A percentile compares a stretch with the other conserved stretches of the same genome.
phyloP scores from a whole-genome alignment of 2,113 vertebrate genomes.

The Anolis carolinensis region DNA sequence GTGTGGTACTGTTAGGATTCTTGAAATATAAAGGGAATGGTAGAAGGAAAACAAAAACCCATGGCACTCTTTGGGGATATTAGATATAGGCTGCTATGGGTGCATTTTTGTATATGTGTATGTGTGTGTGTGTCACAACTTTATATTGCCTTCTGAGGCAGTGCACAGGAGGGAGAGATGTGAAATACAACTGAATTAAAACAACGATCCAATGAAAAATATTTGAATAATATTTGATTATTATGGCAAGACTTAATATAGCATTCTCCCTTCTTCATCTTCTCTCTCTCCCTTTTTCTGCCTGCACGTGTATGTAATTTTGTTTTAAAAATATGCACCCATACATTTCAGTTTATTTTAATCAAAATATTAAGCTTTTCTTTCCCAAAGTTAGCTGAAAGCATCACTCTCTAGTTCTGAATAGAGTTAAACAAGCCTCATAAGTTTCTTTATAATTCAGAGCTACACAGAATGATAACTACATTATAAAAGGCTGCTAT shows the following conservation, averaged over 20 bases:
- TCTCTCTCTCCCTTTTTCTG: not conserved
- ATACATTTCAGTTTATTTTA: not conserved
- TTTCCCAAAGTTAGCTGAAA: not conserved
- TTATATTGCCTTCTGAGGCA: not conserved
- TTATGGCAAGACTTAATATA: not conserved
- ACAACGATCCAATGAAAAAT: no score
- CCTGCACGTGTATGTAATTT: not conserved
- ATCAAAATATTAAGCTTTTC: not conserved
- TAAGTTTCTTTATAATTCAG: not conserved
- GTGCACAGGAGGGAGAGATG: no score
- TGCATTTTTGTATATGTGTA: no score
- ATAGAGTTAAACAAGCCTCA: not conserved
- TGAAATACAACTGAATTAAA: no score
- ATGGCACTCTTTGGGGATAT: no score
- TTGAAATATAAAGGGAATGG: no score
- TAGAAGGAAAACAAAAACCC: no score
- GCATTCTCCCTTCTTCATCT: no score
- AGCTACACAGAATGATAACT: not conserved
- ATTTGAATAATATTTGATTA: no score
- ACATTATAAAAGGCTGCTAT: rapidly evolving
- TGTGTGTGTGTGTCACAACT: not conserved
- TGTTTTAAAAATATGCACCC: not conserved
- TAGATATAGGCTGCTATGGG: no score
- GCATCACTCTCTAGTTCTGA: not conserved
- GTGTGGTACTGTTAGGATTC: no score